phyloP scores from a whole-genome alignment of 2,797 vertebrate genomes.

The Echiichthys vipera region DNA sequence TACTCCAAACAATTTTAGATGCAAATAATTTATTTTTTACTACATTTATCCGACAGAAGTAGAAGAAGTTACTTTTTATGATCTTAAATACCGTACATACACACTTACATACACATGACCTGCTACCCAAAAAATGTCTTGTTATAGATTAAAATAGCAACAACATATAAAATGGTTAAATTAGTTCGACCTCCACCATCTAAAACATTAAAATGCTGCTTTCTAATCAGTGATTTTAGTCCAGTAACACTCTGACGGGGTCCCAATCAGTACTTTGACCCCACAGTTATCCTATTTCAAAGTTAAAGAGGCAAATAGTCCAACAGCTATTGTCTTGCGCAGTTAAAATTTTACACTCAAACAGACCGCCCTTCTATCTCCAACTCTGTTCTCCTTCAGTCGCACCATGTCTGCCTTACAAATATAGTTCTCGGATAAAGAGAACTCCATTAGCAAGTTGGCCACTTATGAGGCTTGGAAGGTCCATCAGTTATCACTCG shows the following conservation, averaged over 20 bases:
- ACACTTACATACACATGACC: neutral
- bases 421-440: slow-evolving; percentile 86
- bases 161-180: neutral
- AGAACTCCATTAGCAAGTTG: slow-evolving; percentile 84
- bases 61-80: neutral
- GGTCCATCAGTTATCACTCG: slow-evolving; percentile 84
- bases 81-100: neutral
- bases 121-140: neutral
- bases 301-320: slow-evolving; percentile 15
- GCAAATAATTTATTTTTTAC: neutral
- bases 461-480: slow-evolving; percentile 80
- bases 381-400: slow-evolving; percentile 79
- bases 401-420: slow-evolving; percentile 78
- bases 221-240: neutral
- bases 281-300: slow-evolving; percentile 23
- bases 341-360: slow-evolving; percentile 53
- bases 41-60: neutral
- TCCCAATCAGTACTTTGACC: neutral
- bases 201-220: neutral
- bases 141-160: neutral
- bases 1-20: neutral
- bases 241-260: neutral
- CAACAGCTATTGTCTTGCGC: slow-evolving; percentile 44
- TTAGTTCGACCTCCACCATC: neutral
- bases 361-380: slow-evolving; percentile 54